phyloP scores from a whole-genome alignment of 1,140 invertebrate species.

The Panagrolaimus sp. region DNA sequence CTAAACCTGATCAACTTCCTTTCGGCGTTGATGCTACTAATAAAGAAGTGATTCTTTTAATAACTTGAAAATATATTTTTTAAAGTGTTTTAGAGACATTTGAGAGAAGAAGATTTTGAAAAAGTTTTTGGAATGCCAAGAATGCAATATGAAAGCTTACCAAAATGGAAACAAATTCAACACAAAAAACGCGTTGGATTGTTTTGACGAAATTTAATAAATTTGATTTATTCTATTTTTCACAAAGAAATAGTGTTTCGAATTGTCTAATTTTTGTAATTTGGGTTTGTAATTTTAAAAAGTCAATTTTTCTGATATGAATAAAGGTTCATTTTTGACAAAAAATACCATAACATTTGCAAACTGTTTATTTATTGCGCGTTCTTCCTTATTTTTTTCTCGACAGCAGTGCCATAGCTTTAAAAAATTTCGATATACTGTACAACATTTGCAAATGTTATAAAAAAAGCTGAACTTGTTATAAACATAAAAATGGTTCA shows the following conservation, averaged over 20 bases:
- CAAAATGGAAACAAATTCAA: neutral
- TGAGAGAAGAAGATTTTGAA: neutral
- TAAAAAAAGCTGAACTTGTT: too few relatives aligned
- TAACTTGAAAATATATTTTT: neutral
- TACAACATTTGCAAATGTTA: too few relatives aligned
- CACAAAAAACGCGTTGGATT: neutral
- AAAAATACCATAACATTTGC: too few relatives aligned
- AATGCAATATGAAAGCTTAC: neutral
- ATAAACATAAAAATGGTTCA: too few relatives aligned
- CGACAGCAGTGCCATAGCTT: too few relatives aligned
- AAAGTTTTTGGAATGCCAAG: neutral
- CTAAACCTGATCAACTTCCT: neutral
- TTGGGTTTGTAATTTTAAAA: too few relatives aligned
- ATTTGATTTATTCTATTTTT: neutral
- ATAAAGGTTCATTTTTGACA: too few relatives aligned
- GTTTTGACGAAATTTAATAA: neutral
- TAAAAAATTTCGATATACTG: too few relatives aligned
- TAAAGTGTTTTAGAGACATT: constrained; percentile 5
- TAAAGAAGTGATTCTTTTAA: neutral
- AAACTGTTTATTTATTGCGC: too few relatives aligned
- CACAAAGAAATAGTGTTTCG: neutral
- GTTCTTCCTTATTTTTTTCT: too few relatives aligned
- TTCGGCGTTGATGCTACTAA: neutral
- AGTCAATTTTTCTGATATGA: too few relatives aligned
- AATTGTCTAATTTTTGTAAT: too few relatives aligned